Conservation (phyloP, 2,113 vertebrate species). For the Phyllostomus hastatus region DNA sequence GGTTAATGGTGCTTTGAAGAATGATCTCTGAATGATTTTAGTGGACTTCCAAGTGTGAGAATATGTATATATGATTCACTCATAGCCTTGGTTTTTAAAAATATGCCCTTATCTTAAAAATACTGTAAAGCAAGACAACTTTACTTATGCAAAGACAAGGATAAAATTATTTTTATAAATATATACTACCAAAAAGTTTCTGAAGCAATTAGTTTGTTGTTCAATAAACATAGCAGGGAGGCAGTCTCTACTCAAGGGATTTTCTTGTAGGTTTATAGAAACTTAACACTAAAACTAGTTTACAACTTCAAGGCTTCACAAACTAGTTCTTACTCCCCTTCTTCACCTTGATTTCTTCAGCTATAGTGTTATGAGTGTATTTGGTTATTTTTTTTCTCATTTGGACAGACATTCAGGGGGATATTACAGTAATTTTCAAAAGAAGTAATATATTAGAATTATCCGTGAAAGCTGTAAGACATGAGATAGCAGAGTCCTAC, state of each 20-base stretch:
- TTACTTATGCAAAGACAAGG: not conserved
- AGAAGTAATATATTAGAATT: not conserved
- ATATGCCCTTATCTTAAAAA: not conserved
- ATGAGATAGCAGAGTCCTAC: not conserved
- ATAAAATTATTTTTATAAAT: not conserved
- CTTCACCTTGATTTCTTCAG: not conserved
- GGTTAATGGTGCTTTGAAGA: not conserved
- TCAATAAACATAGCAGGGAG: not conserved
- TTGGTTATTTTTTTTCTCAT: not conserved
- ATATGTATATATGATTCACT: not conserved
- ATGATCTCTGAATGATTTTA: conserved; percentile 13
- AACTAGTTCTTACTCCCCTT: not conserved
- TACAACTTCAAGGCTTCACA: not conserved
- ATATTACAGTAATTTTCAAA: not conserved
- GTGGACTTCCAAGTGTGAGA: not conserved
- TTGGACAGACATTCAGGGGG: not conserved
- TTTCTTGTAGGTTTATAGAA: not conserved
- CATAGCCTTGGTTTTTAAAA: not conserved
- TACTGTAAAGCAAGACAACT: not conserved
- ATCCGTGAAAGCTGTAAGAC: not conserved
- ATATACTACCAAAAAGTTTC: not conserved
- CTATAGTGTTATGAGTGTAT: not conserved
- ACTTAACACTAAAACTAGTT: not conserved
- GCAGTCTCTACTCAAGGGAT: not conserved
- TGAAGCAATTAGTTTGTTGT: not conserved